A percentile compares a stretch with the other conserved stretches of the same genome.
Evolutionary conservation across 2,888 invertebrate species (phyloP).

Genomic region (Pandemis corylana): DNA sequence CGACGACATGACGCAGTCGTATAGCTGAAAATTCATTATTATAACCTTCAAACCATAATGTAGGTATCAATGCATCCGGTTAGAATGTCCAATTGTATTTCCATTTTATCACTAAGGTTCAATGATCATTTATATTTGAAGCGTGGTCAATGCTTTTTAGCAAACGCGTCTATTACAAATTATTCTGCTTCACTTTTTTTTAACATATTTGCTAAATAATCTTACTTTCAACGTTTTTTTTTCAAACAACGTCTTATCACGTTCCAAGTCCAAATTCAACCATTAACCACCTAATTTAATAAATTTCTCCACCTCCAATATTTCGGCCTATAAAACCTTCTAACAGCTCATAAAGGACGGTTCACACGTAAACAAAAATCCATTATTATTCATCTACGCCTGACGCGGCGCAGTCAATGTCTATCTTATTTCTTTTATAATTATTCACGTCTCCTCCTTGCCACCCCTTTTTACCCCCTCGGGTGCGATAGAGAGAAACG

Average conservation of each 20-base stretch:
- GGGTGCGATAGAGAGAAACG: conserved; percentile 73
- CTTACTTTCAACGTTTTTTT: too few relatives aligned
- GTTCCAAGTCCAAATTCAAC: conserved; percentile 9
- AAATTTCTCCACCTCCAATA: conserved; percentile 65
- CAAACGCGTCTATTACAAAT: too few relatives aligned
- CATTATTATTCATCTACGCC: conserved; percentile 83
- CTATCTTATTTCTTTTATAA: conserved; percentile 86
- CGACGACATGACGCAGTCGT: too few relatives aligned
- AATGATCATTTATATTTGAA: too few relatives aligned
- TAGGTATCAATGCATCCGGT: too few relatives aligned
- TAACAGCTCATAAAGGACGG: conserved; percentile 67
- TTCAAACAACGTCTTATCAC: background rate
- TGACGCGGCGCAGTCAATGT: conserved; percentile 83
- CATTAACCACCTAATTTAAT: conserved; percentile 52
- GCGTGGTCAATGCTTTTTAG: too few relatives aligned
- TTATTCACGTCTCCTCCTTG: conserved; percentile 79
- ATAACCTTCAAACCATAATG: too few relatives aligned
- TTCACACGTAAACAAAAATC: conserved; percentile 80
- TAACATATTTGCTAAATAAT: too few relatives aligned
- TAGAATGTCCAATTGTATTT: too few relatives aligned
- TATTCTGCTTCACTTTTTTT: too few relatives aligned
- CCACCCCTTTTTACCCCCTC: conserved; percentile 49
- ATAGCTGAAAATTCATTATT: too few relatives aligned
- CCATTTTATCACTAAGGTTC: too few relatives aligned
- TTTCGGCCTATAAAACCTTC: conserved; percentile 65